These are phyloP conservation scores for Enhydra lutris DNA, from an alignment of 2,113 vertebrate species.

Conservation along the genomic window DNA sequence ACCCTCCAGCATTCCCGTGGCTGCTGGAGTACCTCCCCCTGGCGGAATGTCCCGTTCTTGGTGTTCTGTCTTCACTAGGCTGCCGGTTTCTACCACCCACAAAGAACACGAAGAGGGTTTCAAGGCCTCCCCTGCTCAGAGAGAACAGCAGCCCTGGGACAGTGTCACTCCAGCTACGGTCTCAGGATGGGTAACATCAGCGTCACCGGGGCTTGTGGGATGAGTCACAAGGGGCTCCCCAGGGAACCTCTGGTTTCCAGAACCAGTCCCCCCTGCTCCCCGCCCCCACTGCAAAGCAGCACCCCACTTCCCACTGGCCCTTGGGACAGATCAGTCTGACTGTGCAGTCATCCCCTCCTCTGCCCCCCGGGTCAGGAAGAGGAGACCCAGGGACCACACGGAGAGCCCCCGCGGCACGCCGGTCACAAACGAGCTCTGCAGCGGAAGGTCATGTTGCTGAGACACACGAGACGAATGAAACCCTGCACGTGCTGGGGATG, in stretches of 20 bases:
- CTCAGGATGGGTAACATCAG: background rate
- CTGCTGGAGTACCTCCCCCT: no score
- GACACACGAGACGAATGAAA: no score
- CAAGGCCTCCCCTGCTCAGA: no score
- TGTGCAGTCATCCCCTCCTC: background rate
- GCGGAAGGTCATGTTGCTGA: background rate
- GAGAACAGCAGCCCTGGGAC: background rate
- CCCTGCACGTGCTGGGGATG: no score
- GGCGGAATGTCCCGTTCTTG: no score
- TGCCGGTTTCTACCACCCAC: no score
- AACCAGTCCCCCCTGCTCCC: background rate
- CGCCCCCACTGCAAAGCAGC: background rate
- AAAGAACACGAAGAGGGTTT: background rate
- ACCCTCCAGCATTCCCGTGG: no score
- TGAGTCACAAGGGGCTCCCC: background rate
- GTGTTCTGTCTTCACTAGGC: background rate
- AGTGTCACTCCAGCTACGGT: accelerated
- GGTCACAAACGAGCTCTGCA: background rate
- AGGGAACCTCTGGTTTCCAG: background rate
- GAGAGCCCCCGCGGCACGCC: background rate
- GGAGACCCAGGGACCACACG: no score
- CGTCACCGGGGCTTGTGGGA: accelerated
- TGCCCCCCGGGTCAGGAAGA: background rate
- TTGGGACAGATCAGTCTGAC: background rate
- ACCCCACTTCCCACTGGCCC: no score